Evolutionary conservation across 2,888 invertebrate genomes (phyloP), one percentile per base, ranked within the genome.

Genomic region (Acrobasis suavella): DNA sequence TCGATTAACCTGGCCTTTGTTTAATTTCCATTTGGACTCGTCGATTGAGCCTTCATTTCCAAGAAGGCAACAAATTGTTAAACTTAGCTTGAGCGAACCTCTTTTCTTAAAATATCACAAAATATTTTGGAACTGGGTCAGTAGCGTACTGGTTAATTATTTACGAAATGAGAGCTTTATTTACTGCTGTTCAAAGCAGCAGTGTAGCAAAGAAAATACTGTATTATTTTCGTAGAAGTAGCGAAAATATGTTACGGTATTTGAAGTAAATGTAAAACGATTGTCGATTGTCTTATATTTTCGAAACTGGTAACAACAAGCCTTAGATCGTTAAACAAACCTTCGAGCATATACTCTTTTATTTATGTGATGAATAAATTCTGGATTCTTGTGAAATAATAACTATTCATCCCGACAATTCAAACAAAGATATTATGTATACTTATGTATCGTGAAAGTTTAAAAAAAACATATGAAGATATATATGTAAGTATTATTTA

Each of bases 21-120:
- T 74, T 70, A 72, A 73, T 73, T 77, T 72, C 69, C 71, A 74
- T 75, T 70, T 61, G 63, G 42, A 62, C 59, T 61, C 60, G 59
- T 56, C 54, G 54, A 38, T 38, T 37, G 38, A 38, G 54, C 15
- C 9, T 32, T 37, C 12, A n/a, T 32, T 52, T 16, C 15, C 8
- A 9, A 38, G 54, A 55, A 55, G 14, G 8, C 2, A 42, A 56
- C 56, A 42, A 42, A 56, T 14, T 16, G 38, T 39, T 55, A 1
- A 9, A 1, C 42, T 16, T 22, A 37, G 12, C n/a, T 56, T 42
- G 42, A 46, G 39, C 16, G 39, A 55, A 55, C 55, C 42, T 14
- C 55, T 39, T 42, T 55, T 38, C 38, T 39, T n/a, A 52, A 10
- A 50, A 15, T 16, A 32, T 32, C 2, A 32, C 32, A 32, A 32